phyloP scores from a whole-genome alignment of 2,113 vertebrate genomes.

The Thinocorus orbignyianus region DNA sequence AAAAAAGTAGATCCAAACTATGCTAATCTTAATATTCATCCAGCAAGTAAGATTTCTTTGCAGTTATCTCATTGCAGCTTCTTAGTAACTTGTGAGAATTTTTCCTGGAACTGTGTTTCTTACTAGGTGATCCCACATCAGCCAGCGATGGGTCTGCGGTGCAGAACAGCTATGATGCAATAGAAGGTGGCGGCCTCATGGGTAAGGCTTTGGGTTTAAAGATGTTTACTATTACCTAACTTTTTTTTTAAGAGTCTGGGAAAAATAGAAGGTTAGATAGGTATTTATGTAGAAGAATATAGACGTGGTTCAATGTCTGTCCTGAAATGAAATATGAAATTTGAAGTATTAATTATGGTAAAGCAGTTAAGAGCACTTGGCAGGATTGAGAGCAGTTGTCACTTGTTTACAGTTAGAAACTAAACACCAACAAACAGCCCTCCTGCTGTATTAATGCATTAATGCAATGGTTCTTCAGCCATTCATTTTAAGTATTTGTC shows the following conservation, averaged over 20 bases:
- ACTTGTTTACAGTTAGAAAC: background rate
- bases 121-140: slow-evolving; percentile 60
- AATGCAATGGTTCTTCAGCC: background rate
- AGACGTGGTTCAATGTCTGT: background rate
- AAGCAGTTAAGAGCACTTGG: background rate
- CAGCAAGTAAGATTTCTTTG: background rate
- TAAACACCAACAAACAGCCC: background rate
- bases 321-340: background rate
- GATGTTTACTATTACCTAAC: background rate
- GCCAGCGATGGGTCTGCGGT: slow-evolving; percentile 75
- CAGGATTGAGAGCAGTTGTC: background rate
- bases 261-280: background rate
- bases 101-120: background rate
- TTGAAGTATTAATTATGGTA: background rate
- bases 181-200: slow-evolving; percentile 85
- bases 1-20: background rate
- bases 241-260: background rate
- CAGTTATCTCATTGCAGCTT: background rate
- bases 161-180: slow-evolving; percentile 84
- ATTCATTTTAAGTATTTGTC: slow-evolving; percentile 9
- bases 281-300: background rate
- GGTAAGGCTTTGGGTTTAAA: slow-evolving; percentile 76
- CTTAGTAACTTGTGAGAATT: background rate
- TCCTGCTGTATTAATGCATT: background rate
- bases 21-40: background rate